Evolutionary conservation across 2,113 vertebrate genomes (phyloP).

Genomic region (mouse (Mus musculus)): DNA sequence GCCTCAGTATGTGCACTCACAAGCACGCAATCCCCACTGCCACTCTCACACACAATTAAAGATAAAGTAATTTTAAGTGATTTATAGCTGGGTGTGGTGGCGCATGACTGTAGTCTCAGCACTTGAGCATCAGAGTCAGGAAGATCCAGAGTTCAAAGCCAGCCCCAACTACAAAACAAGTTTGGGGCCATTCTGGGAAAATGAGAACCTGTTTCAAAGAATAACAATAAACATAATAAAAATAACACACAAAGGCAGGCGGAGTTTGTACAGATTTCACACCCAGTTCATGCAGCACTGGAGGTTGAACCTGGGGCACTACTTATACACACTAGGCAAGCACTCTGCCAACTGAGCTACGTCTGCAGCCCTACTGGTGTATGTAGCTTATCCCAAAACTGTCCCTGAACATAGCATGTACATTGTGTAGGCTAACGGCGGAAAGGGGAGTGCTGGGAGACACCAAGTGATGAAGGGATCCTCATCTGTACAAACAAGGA

Average conservation of each 20-base stretch:
- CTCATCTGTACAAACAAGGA: neutral
- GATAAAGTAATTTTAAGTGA: neutral
- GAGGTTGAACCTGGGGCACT: neutral
- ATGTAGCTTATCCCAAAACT: neutral
- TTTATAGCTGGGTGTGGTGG: neutral
- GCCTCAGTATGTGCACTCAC: neutral
- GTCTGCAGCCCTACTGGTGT: neutral
- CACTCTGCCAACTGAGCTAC: neutral
- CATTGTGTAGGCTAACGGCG: neutral
- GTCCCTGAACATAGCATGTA: neutral
- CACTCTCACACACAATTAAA: neutral
- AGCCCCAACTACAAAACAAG: neutral
- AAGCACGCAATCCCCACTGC: neutral
- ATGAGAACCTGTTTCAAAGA: neutral
- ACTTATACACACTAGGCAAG: neutral
- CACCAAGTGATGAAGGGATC: neutral
- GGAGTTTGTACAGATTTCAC: neutral
- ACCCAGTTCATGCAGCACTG: neutral
- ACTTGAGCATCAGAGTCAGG: too few relatives aligned
- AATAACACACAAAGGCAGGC: neutral
- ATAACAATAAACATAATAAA: neutral
- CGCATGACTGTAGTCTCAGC: neutral
- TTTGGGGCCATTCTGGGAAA: neutral
- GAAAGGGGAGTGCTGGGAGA: neutral
- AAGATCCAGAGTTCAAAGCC: neutral